Conservation (phyloP, 2,797 vertebrate species). For the Delichon dasypus region DNA sequence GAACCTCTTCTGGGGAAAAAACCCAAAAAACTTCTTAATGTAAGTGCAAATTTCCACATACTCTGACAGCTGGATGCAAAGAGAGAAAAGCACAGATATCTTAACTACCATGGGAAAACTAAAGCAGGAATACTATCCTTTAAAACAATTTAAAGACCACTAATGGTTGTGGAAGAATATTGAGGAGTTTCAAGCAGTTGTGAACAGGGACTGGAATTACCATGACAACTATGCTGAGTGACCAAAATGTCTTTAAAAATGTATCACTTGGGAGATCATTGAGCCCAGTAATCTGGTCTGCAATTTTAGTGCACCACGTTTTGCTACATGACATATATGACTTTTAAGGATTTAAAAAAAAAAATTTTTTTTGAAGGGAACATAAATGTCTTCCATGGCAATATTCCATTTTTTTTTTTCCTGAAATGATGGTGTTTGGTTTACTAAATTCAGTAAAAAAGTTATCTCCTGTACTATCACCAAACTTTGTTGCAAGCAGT, state of each 20-base stretch:
- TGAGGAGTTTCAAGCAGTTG: neutral
- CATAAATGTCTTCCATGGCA: neutral
- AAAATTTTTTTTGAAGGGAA: neutral
- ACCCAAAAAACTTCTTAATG: neutral
- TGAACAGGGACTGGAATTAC: neutral
- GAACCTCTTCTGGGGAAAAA: neutral
- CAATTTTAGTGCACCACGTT: neutral
- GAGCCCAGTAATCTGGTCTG: neutral
- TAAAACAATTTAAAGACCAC: neutral
- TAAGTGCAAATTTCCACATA: constrained; percentile 24
- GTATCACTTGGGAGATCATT: neutral
- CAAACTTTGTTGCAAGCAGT: neutral
- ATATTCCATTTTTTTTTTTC: neutral
- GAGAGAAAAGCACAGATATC: neutral
- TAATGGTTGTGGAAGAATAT: neutral
- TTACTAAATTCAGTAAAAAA: neutral
- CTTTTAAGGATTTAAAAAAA: neutral
- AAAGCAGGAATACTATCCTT: neutral
- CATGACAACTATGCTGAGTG: neutral
- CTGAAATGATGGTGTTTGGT: neutral
- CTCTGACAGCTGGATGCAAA: constrained; percentile 22
- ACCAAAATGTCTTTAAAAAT: constrained; percentile 1
- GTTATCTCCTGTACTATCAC: neutral
- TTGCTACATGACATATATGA: neutral
- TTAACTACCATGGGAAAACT: neutral